A percentile compares a stretch with the other conserved stretches of the same genome.
Evolutionary conservation across 2,888 invertebrate species (phyloP).

Genomic region (Dynastes maya): DNA sequence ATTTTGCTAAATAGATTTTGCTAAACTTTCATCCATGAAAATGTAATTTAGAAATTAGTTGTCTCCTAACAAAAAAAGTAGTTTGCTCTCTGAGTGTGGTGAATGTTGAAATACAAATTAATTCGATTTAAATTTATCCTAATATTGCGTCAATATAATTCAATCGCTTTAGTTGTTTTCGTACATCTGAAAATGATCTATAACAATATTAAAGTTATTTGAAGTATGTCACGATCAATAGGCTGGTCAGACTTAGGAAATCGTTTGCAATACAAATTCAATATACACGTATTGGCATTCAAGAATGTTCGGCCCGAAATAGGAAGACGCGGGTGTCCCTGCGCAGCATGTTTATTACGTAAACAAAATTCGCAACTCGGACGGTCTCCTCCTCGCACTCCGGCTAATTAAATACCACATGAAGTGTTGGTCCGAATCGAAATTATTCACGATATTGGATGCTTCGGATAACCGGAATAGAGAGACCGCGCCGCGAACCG

Average conservation of each 20-base stretch:
- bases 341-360: neutral
- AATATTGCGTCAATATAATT: too few relatives aligned
- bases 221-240: neutral
- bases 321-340: neutral
- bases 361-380: neutral
- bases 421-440: constrained; percentile 22
- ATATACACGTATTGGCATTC: neutral
- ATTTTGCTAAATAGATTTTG: too few relatives aligned
- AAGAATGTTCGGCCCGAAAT: neutral
- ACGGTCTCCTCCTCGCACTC: neutral
- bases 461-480: constrained; percentile 5
- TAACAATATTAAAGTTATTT: neutral
- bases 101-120: too few relatives aligned
- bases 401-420: constrained; percentile 23
- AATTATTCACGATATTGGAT: constrained; percentile 22
- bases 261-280: neutral
- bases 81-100: too few relatives aligned
- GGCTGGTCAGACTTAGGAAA: neutral
- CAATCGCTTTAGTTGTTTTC: too few relatives aligned
- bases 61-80: too few relatives aligned
- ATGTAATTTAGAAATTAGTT: too few relatives aligned
- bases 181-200: too few relatives aligned
- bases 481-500: neutral
- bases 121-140: too few relatives aligned
- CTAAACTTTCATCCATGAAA: too few relatives aligned